These are phyloP conservation scores for Shargacucullia verbasci DNA, from an alignment of 2,888 invertebrate species.

Conservation along the genomic window DNA sequence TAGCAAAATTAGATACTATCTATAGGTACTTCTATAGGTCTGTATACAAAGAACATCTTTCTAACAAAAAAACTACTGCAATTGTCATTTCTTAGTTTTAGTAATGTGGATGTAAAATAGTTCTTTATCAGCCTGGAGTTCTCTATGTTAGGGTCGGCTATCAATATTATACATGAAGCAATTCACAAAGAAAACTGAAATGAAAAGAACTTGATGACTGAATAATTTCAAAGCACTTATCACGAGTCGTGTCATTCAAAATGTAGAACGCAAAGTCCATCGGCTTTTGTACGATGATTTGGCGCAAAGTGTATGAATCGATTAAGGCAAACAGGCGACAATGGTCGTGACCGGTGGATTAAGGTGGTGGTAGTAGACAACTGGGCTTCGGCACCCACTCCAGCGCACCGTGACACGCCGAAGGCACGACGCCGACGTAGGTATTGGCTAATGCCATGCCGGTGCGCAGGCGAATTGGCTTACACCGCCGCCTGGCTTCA, in stretches of 20 bases:
- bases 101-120: too few species aligned
- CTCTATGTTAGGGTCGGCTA: too few species aligned
- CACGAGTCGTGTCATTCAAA: conserved; percentile 6
- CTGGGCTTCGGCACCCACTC: conserved; percentile 30
- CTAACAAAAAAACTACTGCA: too few species aligned
- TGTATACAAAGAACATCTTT: too few species aligned
- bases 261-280: conserved; percentile 38
- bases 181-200: too few species aligned
- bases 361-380: conserved; percentile 30
- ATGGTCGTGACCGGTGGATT: conserved; percentile 49
- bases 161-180: too few species aligned
- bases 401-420: conserved; percentile 25
- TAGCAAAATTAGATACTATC: too few species aligned
- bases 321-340: conserved; percentile 48
- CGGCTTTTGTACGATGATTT: conserved; percentile 13
- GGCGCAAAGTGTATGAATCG: conserved; percentile 33
- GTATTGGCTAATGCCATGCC: conserved; percentile 26
- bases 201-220: too few species aligned
- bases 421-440: conserved; percentile 34
- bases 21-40: too few species aligned
- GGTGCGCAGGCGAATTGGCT: conserved; percentile 13
- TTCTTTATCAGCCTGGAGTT: too few species aligned
- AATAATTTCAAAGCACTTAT: not conserved
- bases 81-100: too few species aligned
- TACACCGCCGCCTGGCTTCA: conserved; percentile 6